Evolutionary conservation across 2,888 invertebrate genomes (phyloP).

Genomic region (Erpobdella octoculata): DNA sequence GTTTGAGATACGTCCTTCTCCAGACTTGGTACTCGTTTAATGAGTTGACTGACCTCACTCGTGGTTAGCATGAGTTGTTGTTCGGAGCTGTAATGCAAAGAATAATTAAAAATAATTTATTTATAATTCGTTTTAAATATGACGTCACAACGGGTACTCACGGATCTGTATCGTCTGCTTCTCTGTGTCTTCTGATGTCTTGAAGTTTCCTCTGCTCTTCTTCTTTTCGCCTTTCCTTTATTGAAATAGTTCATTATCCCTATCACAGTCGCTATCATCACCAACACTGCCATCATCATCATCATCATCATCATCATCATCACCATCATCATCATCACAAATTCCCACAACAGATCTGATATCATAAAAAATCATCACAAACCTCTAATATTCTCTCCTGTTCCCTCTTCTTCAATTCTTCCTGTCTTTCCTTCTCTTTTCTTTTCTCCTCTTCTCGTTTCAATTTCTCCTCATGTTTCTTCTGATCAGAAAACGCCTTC

Average conservation of each 20-base stretch:
- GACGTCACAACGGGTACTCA: neutral
- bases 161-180: conserved; percentile 36
- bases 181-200: conserved; percentile 50
- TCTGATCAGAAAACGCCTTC: conserved; percentile 73
- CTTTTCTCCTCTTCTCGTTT: conserved; percentile 70
- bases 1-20: neutral
- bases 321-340: neutral
- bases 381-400: conserved; percentile 77
- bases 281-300: neutral
- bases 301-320: neutral
- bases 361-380: conserved; percentile 36
- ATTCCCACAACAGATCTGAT: neutral
- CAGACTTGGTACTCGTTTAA: conserved; percentile 29
- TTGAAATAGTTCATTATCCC: conserved; percentile 15
- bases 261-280: neutral
- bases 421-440: conserved; percentile 72
- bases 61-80: conserved; percentile 10
- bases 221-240: conserved; percentile 65
- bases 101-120: conserved; percentile 1
- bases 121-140: too few relatives aligned
- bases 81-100: neutral
- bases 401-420: conserved; percentile 76
- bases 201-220: conserved; percentile 62
- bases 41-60: conserved; percentile 34
- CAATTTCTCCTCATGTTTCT: conserved; percentile 69